These are phyloP conservation scores for Cetoscarus ocellatus DNA, from an alignment of 2,797 vertebrate genomes.

Conservation along the genomic window DNA sequence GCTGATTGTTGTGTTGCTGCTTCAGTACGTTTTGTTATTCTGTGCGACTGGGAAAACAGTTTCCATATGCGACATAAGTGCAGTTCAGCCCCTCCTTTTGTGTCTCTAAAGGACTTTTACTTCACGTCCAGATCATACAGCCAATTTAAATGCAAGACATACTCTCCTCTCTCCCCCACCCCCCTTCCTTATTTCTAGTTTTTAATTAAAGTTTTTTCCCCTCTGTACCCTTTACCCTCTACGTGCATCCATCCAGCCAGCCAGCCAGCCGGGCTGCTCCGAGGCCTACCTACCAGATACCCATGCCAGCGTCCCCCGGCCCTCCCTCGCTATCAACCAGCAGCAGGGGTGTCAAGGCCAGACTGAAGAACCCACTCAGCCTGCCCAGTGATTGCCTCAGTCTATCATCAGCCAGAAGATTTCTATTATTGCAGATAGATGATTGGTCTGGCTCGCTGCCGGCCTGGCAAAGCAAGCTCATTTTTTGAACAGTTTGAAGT, in stretches of 20 bases:
- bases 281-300: conserved; percentile 47
- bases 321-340: conserved; percentile 70
- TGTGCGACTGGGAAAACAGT: too few relatives aligned
- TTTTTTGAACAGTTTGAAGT: conserved; percentile 76
- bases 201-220: conserved; percentile 16
- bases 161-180: background rate
- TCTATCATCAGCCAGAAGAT: conserved; percentile 81
- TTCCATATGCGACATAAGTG: too few relatives aligned
- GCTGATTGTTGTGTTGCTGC: too few relatives aligned
- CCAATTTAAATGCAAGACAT: conserved; percentile 17
- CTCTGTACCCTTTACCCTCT: conserved; percentile 25
- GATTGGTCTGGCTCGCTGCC: conserved; percentile 81
- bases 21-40: too few relatives aligned
- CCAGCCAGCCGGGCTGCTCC: conserved; percentile 15
- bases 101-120: too few relatives aligned
- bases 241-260: conserved; percentile 27
- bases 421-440: conserved; percentile 83
- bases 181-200: background rate
- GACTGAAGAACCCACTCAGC: conserved; percentile 80
- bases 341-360: conserved; percentile 76
- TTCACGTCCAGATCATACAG: background rate
- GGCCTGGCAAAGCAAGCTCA: conserved; percentile 76
- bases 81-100: too few relatives aligned
- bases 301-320: conserved; percentile 56
- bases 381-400: conserved; percentile 80